Evolutionary conservation across 2,797 vertebrate species (phyloP), one percentile per base, ranked within the genome.

Genomic region (Catostomus latipinnis): DNA sequence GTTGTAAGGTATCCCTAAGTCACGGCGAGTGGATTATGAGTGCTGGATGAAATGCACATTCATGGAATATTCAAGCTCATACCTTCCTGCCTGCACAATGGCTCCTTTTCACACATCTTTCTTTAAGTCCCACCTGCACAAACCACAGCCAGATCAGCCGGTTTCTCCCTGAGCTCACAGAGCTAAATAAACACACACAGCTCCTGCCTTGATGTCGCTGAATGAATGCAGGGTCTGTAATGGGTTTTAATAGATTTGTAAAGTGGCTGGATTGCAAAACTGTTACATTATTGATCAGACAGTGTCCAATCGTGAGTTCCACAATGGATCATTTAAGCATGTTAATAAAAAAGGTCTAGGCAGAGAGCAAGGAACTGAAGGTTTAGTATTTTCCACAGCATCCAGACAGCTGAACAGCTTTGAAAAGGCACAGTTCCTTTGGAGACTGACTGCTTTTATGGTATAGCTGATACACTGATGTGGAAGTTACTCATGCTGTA

Each of bases 21-120:
- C 53, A 78, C 78, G 72, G 52, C 83, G 74, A 5, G 84, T 1
- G 84, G 90, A 90, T 90, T 93, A 87, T 92, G 34, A 76, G 79
- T 86, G n/a, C 78, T 79, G 84, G 83, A 88, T 89, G 90, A 91
- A 89, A 87, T 84, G 86, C 71, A 83, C 91, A 90, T 91, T 92
- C 84, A 91, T 90, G 82, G 84, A 87, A 82, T 76, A 81, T 80
- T 84, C 68, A 74, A 76, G 81, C 82, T 89, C 76, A 71, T 84
- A 86, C 87, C 82, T 74, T 85, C 83, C 88, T 60, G 77, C 82
- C 61, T 52, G 13, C 66, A 94, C 92, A 93, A 91, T 86, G 85
- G 46, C 1, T 76, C 57, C 90, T 87, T 92, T 94, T 88, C 88
- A 78, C 76, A 65, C 1, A 2, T n/a, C 46, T 67, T 22, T 61